Percentiles rank a stretch among this genome's conserved stretches.
phyloP scores from a whole-genome alignment of 2,888 invertebrate species.

The Rhagium mordax region DNA sequence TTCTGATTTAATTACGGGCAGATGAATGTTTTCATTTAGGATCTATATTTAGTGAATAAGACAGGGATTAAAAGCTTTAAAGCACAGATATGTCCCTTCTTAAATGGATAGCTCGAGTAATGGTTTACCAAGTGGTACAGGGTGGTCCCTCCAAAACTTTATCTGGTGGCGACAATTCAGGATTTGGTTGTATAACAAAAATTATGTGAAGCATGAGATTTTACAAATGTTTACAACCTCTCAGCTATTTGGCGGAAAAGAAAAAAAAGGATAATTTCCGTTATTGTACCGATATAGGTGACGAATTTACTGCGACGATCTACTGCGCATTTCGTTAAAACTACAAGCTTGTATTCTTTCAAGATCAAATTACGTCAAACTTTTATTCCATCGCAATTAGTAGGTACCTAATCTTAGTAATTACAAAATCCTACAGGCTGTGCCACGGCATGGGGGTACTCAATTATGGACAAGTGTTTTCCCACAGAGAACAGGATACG shows the following conservation, averaged over 20 bases:
- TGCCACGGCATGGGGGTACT: neutral
- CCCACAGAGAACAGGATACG: constrained; percentile 28
- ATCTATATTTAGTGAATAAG: neutral
- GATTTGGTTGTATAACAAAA: too few relatives aligned
- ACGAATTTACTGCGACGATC: too few relatives aligned
- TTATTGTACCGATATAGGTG: too few relatives aligned
- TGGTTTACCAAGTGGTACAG: too few relatives aligned
- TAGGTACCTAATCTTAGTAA: neutral
- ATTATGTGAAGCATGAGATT: too few relatives aligned
- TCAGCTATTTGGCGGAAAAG: too few relatives aligned
- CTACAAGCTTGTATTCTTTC: too few relatives aligned
- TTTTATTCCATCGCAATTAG: constrained; percentile 10
- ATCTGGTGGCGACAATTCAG: too few relatives aligned
- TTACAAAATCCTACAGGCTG: constrained; percentile 11
- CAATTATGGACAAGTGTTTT: constrained; percentile 15
- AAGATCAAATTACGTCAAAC: constrained; percentile 1
- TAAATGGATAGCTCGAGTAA: neutral
- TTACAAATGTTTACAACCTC: too few relatives aligned
- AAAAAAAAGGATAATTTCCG: too few relatives aligned
- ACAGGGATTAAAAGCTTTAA: neutral
- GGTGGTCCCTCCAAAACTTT: too few relatives aligned
- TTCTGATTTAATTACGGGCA: neutral
- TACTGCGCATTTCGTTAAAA: too few relatives aligned
- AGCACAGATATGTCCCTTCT: neutral
- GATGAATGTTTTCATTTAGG: neutral